Percentiles rank a stretch among this genome's conserved stretches.
phyloP scores from a whole-genome alignment of 53 echinoderm and acorn worm species.

The Arbacia lixula region DNA sequence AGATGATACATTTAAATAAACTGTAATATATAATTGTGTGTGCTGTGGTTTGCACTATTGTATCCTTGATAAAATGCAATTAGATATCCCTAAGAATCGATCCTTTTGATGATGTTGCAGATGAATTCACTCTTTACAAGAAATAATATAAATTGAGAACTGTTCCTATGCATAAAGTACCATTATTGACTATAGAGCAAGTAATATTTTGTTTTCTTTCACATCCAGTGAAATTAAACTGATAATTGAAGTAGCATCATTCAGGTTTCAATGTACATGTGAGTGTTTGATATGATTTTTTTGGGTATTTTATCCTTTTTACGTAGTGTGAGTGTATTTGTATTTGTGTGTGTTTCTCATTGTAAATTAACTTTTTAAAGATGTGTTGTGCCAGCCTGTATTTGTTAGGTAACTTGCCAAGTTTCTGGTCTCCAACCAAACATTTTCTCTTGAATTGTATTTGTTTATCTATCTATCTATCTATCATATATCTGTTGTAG shows the following conservation, averaged over 20 bases:
- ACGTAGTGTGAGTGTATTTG: neutral
- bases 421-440: neutral
- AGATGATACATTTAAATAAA: neutral
- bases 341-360: slow-evolving; percentile 15
- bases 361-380: neutral
- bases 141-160: no score
- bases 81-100: no score
- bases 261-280: no score
- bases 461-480: no score
- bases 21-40: slow-evolving; percentile 38
- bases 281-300: neutral
- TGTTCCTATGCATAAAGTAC: no score
- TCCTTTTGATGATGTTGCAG: no score
- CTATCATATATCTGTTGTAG: no score
- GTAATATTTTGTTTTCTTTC: neutral
- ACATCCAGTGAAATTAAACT: neutral
- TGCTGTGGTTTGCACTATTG: slow-evolving; percentile 45
- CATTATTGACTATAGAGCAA: no score
- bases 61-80: slow-evolving; percentile 11
- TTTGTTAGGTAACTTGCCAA: slow-evolving; percentile 60
- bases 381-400: slow-evolving; percentile 57
- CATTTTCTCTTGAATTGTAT: no score
- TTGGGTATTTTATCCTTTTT: slow-evolving; percentile 20
- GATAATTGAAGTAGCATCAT: no score
- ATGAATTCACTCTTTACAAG: no score